Percentiles rank a stretch among this genome's conserved stretches.
Conservation (phyloP, 2,888 invertebrate genomes). For the Leptinotarsa tumamoca region DNA sequence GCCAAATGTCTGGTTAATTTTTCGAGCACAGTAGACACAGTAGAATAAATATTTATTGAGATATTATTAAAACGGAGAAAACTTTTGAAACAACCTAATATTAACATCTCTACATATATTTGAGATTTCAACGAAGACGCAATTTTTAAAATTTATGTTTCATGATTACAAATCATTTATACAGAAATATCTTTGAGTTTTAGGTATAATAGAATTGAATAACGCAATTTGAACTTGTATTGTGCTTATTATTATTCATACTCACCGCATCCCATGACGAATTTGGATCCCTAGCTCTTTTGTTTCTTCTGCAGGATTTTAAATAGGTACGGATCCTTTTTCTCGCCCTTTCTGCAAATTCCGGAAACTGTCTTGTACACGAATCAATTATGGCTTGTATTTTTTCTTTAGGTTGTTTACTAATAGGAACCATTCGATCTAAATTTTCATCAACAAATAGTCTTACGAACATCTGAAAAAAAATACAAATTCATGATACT, state of each 20-base stretch:
- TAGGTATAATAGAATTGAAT: no score
- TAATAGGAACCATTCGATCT: constrained; percentile 96
- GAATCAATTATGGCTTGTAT: constrained; percentile 98
- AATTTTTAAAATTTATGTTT: no score
- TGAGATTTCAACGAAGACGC: no score
- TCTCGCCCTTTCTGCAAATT: constrained; percentile 93
- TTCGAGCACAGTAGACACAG: no score
- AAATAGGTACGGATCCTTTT: constrained; percentile 95
- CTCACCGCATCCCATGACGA: constrained; percentile 91
- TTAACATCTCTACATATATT: no score
- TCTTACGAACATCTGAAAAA: constrained; percentile 91
- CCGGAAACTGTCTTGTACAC: constrained; percentile 96
- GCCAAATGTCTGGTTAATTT: no score
- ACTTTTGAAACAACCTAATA: no score
- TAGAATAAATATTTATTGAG: no score
- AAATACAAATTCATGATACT: constrained; percentile 11
- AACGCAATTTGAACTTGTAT: no score
- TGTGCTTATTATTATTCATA: constrained; percentile 37
- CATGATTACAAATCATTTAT: no score
- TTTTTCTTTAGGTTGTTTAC: constrained; percentile 97
- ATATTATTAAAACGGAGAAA: no score
- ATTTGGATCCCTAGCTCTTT: constrained; percentile 86
- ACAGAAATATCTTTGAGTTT: no score
- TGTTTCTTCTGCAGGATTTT: constrained; percentile 94
- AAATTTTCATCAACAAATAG: constrained; percentile 97